Conservation (phyloP, 2,113 vertebrate genomes). For the Dromaius novaehollandiae region DNA sequence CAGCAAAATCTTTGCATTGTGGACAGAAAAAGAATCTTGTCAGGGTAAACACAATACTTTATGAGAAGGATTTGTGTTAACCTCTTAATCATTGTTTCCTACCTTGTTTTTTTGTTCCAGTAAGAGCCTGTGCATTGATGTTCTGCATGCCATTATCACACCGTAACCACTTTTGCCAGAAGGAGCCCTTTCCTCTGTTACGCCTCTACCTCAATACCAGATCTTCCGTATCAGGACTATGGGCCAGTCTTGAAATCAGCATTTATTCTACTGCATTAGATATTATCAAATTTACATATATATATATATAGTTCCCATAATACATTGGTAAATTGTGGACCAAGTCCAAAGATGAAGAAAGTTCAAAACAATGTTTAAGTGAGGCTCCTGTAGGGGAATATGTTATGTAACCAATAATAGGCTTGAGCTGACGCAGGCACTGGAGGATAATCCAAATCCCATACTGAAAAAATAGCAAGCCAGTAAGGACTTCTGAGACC, state of each 20-base stretch:
- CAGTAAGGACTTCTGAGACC: not conserved
- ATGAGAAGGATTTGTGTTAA: not conserved
- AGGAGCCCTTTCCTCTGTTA: not conserved
- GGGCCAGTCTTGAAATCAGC: not conserved
- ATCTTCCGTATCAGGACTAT: not conserved
- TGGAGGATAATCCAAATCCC: not conserved
- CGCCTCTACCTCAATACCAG: not conserved
- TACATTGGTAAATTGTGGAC: not conserved
- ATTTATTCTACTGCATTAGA: not conserved
- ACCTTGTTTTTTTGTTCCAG: not conserved
- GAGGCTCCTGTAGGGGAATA: not conserved
- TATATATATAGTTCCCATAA: not conserved
- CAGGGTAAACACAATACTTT: not conserved
- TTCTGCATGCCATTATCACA: not conserved
- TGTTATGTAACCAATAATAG: not conserved
- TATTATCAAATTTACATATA: not conserved
- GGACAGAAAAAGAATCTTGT: not conserved
- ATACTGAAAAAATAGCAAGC: not conserved
- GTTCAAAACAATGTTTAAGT: not conserved
- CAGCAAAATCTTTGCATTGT: not conserved
- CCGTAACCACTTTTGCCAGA: accelerated
- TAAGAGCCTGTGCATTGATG: not conserved
- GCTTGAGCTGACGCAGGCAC: not conserved
- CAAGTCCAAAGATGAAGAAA: not conserved
- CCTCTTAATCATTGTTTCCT: not conserved